Evolutionary conservation across 2,113 vertebrate genomes (phyloP).

Genomic region (Callithrix jacchus): DNA sequence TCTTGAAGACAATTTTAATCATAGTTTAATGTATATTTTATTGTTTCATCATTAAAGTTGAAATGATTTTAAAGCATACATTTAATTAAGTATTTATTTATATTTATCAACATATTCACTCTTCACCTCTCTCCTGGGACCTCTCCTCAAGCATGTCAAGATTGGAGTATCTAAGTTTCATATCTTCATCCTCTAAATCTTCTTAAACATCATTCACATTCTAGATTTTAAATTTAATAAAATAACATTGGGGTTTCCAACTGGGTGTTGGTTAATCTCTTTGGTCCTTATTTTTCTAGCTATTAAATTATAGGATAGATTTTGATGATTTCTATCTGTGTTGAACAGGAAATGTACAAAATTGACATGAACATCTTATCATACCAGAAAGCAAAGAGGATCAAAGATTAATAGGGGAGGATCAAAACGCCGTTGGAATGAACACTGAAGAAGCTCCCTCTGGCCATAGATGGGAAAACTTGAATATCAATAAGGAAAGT

Average conservation of each 20-base stretch:
- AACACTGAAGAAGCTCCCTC: background rate
- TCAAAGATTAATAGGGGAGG: background rate
- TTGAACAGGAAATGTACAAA: background rate
- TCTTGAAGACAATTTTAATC: background rate
- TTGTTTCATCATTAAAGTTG: background rate
- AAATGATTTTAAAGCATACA: background rate
- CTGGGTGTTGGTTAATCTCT: background rate
- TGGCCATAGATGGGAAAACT: background rate
- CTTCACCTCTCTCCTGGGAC: background rate
- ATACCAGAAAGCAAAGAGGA: background rate
- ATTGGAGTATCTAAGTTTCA: background rate
- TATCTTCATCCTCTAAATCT: background rate
- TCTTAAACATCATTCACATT: background rate
- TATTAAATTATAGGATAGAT: background rate
- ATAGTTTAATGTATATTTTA: background rate
- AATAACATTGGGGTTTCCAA: background rate
- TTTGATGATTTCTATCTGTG: background rate
- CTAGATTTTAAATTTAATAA: background rate
- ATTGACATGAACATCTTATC: background rate
- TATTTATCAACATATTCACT: background rate
- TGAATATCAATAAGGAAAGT: background rate
- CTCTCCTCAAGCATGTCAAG: background rate
- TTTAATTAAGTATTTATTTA: constrained; percentile 15
- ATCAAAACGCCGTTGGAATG: background rate
- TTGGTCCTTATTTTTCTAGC: background rate